These are phyloP conservation scores for Watsonalla binaria DNA, from an alignment of 2,888 invertebrate species.

Conservation along the genomic window DNA sequence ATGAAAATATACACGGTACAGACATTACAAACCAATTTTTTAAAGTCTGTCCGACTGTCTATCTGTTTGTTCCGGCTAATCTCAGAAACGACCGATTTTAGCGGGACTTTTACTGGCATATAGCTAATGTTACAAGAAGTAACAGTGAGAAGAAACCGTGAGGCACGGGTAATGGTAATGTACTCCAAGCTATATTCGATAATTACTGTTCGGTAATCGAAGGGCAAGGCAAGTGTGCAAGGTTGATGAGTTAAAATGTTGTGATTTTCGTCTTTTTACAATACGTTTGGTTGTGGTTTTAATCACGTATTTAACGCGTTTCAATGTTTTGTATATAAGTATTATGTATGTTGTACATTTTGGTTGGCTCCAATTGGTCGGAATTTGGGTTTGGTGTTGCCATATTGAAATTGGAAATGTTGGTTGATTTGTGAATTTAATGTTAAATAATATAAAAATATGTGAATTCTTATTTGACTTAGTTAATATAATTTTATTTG, in stretches of 20 bases:
- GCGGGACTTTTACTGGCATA: too few species aligned
- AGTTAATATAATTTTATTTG: not conserved
- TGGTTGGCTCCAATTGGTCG: not conserved
- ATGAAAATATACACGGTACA: too few species aligned
- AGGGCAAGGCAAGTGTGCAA: slow-evolving; percentile 44
- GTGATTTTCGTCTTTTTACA: slow-evolving; percentile 29
- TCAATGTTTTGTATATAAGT: slow-evolving; percentile 15
- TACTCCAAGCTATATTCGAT: slow-evolving; percentile 14
- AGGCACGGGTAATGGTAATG: too few species aligned
- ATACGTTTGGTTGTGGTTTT: slow-evolving; percentile 48
- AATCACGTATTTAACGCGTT: slow-evolving; percentile 17
- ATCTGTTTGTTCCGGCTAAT: too few species aligned
- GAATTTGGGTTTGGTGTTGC: not conserved
- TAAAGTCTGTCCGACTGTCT: too few species aligned
- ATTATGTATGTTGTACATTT: slow-evolving; percentile 11
- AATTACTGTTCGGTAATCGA: slow-evolving; percentile 7
- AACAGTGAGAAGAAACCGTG: too few species aligned
- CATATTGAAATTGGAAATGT: not conserved
- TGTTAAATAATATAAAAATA: not conserved
- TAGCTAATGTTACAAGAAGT: too few species aligned
- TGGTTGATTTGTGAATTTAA: not conserved
- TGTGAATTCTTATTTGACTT: not conserved
- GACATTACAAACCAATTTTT: too few species aligned
- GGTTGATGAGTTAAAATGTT: slow-evolving; percentile 24
- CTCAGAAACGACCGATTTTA: too few species aligned